Evolutionary conservation across 2,797 vertebrate species (phyloP), one percentile per base, ranked within the genome.

Genomic region (Sebastes matsubarae): DNA sequence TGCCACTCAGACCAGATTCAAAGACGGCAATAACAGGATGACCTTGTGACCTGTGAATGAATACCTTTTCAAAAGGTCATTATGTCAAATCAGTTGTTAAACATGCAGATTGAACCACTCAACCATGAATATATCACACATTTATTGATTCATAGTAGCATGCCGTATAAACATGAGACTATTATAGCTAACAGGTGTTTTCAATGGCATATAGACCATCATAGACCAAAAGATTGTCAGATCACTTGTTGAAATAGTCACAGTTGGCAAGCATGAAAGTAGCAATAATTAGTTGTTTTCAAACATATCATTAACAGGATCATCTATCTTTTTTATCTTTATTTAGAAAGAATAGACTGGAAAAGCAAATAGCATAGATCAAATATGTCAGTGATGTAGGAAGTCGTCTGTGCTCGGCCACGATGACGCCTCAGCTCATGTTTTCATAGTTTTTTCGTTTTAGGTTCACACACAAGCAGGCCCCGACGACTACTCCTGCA

Each of bases 381-480:
- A 46, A 46, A 30, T 6, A 13, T 68, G 3, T 46, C 4, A 6
- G 6, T 29, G 30, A 54, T 66, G 64, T 24, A 5, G 8, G 7
- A 50, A 34, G 57, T 38, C 2, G 2, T 18, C 32, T 64, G 30
- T n/a, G 5, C n/a, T 50, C 2, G 4, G 27, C 16, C 65, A 27
- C 0, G 22, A 52, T 30, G 60, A 29, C 18, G 8, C 64, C 64
- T 90, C 57, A 90, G 22, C 30, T 7, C 2, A 91, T 5, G 58
- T 71, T 67, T 34, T 89, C 34, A 52, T 89, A 88, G 24, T 10
- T 60, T 34, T 84, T 86, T 12, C 0, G 5, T 82, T 78, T 92
- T 4, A 90, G 72, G 4, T 70, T 6, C 27, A 77, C 0, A 29
- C 66, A 85, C 66, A 88, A 68, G 34, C 75, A 87, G 18, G 70